phyloP scores from a whole-genome alignment of 1,140 invertebrate genomes.

The Manduca sexta region DNA sequence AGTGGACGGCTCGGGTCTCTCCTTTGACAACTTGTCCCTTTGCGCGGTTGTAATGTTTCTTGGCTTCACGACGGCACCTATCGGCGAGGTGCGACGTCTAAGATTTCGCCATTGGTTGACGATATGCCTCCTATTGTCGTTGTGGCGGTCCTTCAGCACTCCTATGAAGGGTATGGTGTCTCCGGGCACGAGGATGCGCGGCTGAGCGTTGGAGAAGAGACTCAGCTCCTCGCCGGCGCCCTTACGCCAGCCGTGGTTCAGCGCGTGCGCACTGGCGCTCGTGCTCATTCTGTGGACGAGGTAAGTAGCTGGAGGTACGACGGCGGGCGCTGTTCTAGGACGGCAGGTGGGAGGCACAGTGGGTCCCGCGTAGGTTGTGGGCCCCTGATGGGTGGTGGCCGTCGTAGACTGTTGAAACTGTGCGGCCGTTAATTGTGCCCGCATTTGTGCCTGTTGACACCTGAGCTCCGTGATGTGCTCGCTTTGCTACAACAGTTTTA shows the following conservation, averaged over 20 bases:
- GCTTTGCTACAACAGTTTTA: conserved; percentile 22
- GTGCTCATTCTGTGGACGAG: conserved; percentile 13
- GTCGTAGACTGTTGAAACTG: too few relatives aligned
- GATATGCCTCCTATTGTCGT: too few relatives aligned
- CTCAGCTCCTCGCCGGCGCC: conserved; percentile 38
- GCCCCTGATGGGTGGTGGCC: too few relatives aligned
- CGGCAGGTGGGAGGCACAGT: conserved; percentile 2
- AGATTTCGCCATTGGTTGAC: conserved; percentile 31
- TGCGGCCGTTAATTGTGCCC: conserved; percentile 6
- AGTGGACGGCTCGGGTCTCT: background rate
- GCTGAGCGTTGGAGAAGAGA: conserved; percentile 19
- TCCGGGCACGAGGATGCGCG: conserved; percentile 28
- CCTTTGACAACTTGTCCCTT: background rate
- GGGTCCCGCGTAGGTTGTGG: background rate
- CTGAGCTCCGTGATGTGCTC: conserved; percentile 30
- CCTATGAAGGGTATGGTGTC: conserved; percentile 43
- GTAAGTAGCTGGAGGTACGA: conserved; percentile 5
- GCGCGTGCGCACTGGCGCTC: conserved; percentile 13
- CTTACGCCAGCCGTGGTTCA: conserved; percentile 20
- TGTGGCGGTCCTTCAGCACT: conserved; percentile 21
- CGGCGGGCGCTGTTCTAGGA: conserved; percentile 26
- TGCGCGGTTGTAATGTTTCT: background rate
- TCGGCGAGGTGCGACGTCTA: conserved; percentile 17
- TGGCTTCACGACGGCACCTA: background rate
- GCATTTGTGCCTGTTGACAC: conserved; percentile 14